Evolutionary conservation across 2,797 vertebrate genomes (phyloP).

Genomic region (Anniella stebbinsi): DNA sequence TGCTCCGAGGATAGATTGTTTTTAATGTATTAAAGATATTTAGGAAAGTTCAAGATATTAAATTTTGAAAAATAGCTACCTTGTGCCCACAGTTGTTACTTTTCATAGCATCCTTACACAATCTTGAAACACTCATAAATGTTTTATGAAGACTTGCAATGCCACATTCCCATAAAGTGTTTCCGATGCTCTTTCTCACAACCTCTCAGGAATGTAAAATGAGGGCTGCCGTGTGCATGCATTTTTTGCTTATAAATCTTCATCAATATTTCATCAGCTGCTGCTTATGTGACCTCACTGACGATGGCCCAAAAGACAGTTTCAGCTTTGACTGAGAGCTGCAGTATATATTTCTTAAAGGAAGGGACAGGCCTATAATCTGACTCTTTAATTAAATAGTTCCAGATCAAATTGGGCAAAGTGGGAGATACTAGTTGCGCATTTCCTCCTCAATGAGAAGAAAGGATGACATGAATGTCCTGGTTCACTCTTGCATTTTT

Average conservation of each 20-base stretch:
- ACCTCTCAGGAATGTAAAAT: slow-evolving; percentile 58
- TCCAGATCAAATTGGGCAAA: neutral
- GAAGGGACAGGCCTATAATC: neutral
- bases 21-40: slow-evolving; percentile 36
- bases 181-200: slow-evolving; percentile 45
- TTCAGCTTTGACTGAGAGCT: slow-evolving; percentile 36
- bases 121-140: slow-evolving; percentile 44
- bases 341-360: slow-evolving; percentile 26
- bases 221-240: slow-evolving; percentile 11
- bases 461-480: neutral
- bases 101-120: slow-evolving; percentile 44
- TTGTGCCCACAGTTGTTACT: slow-evolving; percentile 40
- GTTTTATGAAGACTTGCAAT: slow-evolving; percentile 61
- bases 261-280: slow-evolving; percentile 43
- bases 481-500: neutral
- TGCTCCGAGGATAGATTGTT: neutral
- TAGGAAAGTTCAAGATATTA: slow-evolving; percentile 46
- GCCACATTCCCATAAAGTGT: slow-evolving; percentile 36
- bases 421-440: neutral
- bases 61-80: slow-evolving; percentile 56
- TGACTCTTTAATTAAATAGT: slow-evolving; percentile 29
- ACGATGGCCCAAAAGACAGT: slow-evolving; percentile 49
- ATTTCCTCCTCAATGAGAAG: neutral
- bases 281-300: slow-evolving; percentile 7
- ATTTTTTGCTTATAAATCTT: slow-evolving; percentile 41